These are phyloP conservation scores for Solenodon paradoxus DNA, from an alignment of 2,113 vertebrate species.

Conservation along the genomic window DNA sequence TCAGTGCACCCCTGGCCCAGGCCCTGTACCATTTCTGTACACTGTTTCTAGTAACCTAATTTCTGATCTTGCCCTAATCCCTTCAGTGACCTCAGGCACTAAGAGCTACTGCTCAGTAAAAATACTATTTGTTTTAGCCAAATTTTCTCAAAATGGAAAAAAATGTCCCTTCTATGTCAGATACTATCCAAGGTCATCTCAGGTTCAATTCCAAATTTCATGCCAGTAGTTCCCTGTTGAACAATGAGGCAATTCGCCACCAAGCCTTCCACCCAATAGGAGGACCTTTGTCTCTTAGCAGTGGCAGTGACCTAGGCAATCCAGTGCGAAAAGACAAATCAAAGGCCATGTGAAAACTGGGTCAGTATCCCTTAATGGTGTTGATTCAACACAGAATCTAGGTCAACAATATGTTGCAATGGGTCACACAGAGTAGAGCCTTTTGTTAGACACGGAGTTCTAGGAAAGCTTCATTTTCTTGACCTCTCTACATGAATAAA, in stretches of 20 bases:
- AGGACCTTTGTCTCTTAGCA: neutral
- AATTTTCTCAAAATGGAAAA: neutral
- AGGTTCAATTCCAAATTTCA: neutral
- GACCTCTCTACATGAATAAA: neutral
- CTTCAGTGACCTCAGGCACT: neutral
- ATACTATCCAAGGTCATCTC: neutral
- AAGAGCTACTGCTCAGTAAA: neutral
- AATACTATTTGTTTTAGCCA: neutral
- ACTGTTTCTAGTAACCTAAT: neutral
- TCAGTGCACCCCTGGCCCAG: neutral
- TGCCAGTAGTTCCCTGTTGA: neutral
- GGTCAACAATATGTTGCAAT: slow-evolving; percentile 42
- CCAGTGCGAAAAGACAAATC: neutral
- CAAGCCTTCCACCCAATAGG: neutral
- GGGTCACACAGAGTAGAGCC: neutral
- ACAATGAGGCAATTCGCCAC: neutral
- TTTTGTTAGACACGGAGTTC: neutral
- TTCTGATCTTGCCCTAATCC: neutral
- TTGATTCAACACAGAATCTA: slow-evolving; percentile 52
- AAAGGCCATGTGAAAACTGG: neutral
- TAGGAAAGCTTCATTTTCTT: neutral
- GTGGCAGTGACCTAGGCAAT: neutral
- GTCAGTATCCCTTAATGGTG: slow-evolving; percentile 9
- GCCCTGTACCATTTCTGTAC: no score
- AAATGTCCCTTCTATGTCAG: neutral